A percentile compares a stretch with the other conserved stretches of the same genome.
Evolutionary conservation across 2,797 vertebrate genomes (phyloP).

Genomic region (Ispidina picta): DNA sequence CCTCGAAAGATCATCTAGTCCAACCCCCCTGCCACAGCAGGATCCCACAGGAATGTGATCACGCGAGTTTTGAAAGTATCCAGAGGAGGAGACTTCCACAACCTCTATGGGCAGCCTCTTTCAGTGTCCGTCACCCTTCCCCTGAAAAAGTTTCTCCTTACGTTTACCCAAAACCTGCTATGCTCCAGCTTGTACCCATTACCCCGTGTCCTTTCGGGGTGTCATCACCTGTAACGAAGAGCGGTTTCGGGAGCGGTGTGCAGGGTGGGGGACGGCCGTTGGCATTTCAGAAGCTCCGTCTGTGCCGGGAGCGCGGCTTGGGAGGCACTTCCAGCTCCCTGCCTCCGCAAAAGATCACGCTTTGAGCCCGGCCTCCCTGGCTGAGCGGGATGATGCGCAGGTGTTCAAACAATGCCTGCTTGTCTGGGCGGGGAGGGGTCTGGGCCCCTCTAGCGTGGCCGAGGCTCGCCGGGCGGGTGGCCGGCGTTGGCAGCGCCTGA

Average conservation of each 20-base stretch:
- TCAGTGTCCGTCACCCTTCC: no score
- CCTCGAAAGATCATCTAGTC: no score
- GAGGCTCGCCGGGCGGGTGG: no score
- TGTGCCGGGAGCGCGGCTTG: accelerated
- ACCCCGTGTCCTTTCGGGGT: no score
- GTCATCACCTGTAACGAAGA: accelerated
- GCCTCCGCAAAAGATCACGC: background rate
- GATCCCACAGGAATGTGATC: no score
- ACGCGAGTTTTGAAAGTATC: no score
- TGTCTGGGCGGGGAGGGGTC: background rate
- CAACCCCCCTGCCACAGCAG: no score
- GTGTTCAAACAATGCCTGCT: background rate
- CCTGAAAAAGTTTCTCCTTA: no score
- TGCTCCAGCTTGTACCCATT: no score
- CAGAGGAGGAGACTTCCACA: no score
- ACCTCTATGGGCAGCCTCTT: no score
- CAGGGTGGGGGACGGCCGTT: background rate
- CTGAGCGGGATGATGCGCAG: background rate
- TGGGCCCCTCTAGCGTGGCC: background rate
- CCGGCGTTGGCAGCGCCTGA: background rate
- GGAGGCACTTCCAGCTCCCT: background rate
- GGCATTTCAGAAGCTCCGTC: background rate
- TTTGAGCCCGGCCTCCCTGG: background rate
- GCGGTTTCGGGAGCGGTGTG: background rate
- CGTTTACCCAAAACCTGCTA: no score